Percentiles rank a stretch among this genome's conserved stretches.
Evolutionary conservation across 1,140 invertebrate species (phyloP).

Genomic region (Cecropterus lyciades): DNA sequence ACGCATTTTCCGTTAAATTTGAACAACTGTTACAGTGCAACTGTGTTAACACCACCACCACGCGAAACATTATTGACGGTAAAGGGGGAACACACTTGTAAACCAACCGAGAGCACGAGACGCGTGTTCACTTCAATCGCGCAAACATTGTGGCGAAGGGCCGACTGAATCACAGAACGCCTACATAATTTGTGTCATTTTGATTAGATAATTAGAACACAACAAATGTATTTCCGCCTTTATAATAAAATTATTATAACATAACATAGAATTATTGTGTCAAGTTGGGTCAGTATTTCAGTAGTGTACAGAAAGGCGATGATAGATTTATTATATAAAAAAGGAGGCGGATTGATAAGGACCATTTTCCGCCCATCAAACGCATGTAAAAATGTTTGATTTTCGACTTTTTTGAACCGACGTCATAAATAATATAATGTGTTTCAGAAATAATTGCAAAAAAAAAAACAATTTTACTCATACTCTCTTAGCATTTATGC

Average conservation of each 20-base stretch:
- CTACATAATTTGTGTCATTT: neutral
- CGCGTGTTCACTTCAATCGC: neutral
- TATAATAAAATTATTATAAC: neutral
- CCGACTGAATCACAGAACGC: neutral
- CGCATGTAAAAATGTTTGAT: too few species aligned
- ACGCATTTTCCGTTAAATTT: slow-evolving; percentile 6
- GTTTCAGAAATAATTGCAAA: too few species aligned
- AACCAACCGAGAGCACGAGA: too few species aligned
- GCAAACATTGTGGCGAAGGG: neutral
- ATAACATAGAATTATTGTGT: neutral
- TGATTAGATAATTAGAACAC: neutral
- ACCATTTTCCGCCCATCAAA: too few species aligned
- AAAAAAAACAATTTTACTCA: too few species aligned
- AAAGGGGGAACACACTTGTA: slow-evolving; percentile 7
- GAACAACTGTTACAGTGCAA: slow-evolving; percentile 17
- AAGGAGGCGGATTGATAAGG: too few species aligned
- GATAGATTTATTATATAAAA: too few species aligned
- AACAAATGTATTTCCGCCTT: neutral
- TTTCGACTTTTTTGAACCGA: too few species aligned
- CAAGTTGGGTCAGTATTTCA: too few species aligned
- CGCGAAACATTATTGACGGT: slow-evolving; percentile 30
- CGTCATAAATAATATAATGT: too few species aligned
- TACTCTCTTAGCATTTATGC: too few species aligned
- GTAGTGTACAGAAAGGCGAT: too few species aligned
- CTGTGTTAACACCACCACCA: slow-evolving; percentile 38